Evolutionary conservation across 64 coral and sea anemone genomes (phyloP).

Genomic region (Montipora efflorescens): DNA sequence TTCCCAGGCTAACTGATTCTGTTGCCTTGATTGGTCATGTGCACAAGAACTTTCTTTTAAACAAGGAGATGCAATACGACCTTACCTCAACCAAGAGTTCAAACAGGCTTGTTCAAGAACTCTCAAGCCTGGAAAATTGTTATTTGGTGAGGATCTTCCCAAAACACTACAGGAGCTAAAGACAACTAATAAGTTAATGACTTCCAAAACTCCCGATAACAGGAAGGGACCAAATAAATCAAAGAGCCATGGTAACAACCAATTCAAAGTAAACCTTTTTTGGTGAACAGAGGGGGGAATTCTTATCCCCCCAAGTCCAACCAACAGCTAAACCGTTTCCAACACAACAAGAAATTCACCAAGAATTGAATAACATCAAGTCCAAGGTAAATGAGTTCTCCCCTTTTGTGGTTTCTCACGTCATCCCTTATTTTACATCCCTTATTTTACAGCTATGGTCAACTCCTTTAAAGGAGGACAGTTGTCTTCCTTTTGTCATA

Average conservation of each 20-base stretch:
- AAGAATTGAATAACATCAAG: slow-evolving; percentile 34
- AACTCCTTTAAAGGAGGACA: slow-evolving; percentile 39
- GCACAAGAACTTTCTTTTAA: slow-evolving; percentile 68
- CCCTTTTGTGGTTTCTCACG: neutral
- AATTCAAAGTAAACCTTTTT: slow-evolving; percentile 60
- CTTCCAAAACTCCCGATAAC: slow-evolving; percentile 12
- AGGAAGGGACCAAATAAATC: neutral
- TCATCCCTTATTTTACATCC: slow-evolving; percentile 9
- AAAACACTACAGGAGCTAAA: slow-evolving; percentile 69
- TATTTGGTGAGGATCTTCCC: slow-evolving; percentile 67
- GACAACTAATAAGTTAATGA: slow-evolving; percentile 70
- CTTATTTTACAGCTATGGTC: slow-evolving; percentile 27
- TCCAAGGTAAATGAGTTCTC: slow-evolving; percentile 13
- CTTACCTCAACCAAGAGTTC: slow-evolving; percentile 53
- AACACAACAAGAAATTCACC: slow-evolving; percentile 41
- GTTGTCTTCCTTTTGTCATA: neutral
- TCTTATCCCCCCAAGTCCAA: slow-evolving; percentile 23
- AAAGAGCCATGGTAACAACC: neutral
- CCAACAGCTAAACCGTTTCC: neutral
- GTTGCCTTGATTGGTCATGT: slow-evolving; percentile 67
- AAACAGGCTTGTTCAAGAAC: slow-evolving; percentile 78
- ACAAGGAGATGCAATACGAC: slow-evolving; percentile 62
- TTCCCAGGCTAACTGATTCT: slow-evolving; percentile 60
- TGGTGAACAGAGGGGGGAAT: slow-evolving; percentile 28
- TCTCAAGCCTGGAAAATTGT: slow-evolving; percentile 50